phyloP scores from a whole-genome alignment of 2,113 vertebrate species.

The Tupaia chinensis region DNA sequence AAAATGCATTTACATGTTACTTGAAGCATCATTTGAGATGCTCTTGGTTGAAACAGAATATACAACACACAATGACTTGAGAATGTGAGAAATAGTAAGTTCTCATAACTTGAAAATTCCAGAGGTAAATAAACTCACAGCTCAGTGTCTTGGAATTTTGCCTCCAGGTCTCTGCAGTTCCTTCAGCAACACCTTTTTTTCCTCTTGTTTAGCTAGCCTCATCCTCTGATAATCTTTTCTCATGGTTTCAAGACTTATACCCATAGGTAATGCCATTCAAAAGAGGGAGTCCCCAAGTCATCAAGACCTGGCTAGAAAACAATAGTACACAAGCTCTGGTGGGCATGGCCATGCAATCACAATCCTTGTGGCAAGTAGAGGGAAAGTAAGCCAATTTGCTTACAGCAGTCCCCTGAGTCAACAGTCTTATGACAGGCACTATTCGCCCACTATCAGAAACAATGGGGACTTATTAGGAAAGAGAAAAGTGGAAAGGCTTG shows the following conservation, averaged over 20 bases:
- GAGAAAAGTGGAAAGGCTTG: background rate
- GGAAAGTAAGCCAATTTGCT: background rate
- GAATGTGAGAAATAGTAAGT: background rate
- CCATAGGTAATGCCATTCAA: background rate
- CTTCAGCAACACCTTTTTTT: background rate
- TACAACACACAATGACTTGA: background rate
- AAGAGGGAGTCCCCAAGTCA: background rate
- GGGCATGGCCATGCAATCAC: fast-evolving
- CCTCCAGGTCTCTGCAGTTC: background rate
- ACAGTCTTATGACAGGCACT: background rate
- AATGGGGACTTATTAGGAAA: background rate
- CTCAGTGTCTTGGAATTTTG: background rate
- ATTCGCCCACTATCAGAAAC: background rate
- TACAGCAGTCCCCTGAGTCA: background rate
- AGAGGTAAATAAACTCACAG: background rate
- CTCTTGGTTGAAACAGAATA: background rate
- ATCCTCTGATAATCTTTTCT: background rate
- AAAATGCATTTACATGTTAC: background rate
- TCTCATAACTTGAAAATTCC: background rate
- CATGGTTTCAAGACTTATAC: background rate
- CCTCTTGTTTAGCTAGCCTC: background rate
- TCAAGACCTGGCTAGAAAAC: background rate
- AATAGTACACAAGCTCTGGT: background rate
- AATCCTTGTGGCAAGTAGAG: background rate
- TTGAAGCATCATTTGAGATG: background rate